These are phyloP conservation scores for Hycleus phaleratus DNA, from an alignment of 1,140 invertebrate genomes.

Conservation along the genomic window DNA sequence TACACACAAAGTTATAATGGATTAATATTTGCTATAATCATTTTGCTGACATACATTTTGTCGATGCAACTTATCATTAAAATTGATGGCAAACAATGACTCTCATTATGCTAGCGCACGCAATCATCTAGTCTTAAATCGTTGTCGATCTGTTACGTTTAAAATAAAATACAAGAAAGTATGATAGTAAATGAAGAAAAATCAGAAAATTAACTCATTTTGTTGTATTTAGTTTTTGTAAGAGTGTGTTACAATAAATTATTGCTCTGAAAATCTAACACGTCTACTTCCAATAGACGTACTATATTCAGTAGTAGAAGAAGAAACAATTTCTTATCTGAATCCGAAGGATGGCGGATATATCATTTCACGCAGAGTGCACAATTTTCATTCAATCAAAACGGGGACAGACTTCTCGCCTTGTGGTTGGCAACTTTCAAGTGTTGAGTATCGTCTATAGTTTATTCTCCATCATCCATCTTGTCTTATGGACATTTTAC, in stretches of 20 bases:
- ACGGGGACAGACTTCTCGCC: constrained; percentile 19
- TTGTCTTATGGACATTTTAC: constrained; percentile 3
- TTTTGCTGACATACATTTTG: too few relatives aligned
- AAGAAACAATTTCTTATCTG: constrained; percentile 10
- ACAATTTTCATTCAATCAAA: constrained; percentile 33
- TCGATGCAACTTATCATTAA: not conserved
- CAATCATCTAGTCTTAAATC: not conserved
- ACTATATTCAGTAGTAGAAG: constrained; percentile 5
- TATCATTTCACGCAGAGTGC: constrained; percentile 25
- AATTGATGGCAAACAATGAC: constrained; percentile 4
- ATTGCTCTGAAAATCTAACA: constrained; percentile 20
- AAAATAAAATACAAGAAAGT: not conserved
- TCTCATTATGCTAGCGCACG: constrained; percentile 7
- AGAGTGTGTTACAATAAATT: constrained; percentile 16
- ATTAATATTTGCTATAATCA: too few relatives aligned
- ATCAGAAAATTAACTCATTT: too few relatives aligned
- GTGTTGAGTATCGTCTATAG: constrained; percentile 10
- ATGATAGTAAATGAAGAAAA: too few relatives aligned
- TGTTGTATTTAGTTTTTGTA: constrained; percentile 12
- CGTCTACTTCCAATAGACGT: constrained; percentile 3
- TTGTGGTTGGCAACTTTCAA: constrained; percentile 6
- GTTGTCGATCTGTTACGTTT: not conserved
- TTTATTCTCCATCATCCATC: constrained; percentile 25
- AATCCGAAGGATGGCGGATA: constrained; percentile 14
- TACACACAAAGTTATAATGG: too few relatives aligned